phyloP scores from a whole-genome alignment of 2,888 invertebrate species.

The Rotaria sp. region DNA sequence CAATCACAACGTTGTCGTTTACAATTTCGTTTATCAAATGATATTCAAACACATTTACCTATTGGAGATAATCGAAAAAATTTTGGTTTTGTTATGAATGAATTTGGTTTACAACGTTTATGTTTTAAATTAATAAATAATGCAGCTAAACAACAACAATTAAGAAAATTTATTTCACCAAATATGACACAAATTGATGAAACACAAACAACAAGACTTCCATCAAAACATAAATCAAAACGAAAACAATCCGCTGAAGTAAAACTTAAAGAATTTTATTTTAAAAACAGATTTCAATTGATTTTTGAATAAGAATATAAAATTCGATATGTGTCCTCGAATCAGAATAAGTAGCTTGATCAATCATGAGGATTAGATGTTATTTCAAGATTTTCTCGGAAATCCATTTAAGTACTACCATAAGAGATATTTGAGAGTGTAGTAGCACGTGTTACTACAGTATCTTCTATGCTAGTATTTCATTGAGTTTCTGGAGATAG shows the following conservation, averaged over 20 bases:
- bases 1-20: not conserved
- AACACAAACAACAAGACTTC: not conserved
- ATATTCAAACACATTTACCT: slow-evolving; percentile 3
- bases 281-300: too few species aligned
- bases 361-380: too few species aligned
- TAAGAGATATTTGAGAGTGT: too few species aligned
- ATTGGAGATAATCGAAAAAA: not conserved
- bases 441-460: too few species aligned
- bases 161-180: not conserved
- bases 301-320: too few species aligned
- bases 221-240: not conserved
- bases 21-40: not conserved
- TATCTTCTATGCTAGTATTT: too few species aligned
- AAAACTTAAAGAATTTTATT: too few species aligned
- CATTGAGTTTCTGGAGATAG: too few species aligned
- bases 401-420: too few species aligned
- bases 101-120: not conserved
- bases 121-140: slow-evolving; percentile 15
- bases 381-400: too few species aligned
- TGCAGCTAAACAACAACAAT: not conserved
- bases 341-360: too few species aligned
- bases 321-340: too few species aligned
- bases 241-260: not conserved
- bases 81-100: slow-evolving; percentile 6
- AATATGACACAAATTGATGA: not conserved